Percentiles rank a stretch among this genome's conserved stretches.
phyloP scores from a whole-genome alignment of 1,140 invertebrate genomes.

The Diplogasteroides magnus region DNA sequence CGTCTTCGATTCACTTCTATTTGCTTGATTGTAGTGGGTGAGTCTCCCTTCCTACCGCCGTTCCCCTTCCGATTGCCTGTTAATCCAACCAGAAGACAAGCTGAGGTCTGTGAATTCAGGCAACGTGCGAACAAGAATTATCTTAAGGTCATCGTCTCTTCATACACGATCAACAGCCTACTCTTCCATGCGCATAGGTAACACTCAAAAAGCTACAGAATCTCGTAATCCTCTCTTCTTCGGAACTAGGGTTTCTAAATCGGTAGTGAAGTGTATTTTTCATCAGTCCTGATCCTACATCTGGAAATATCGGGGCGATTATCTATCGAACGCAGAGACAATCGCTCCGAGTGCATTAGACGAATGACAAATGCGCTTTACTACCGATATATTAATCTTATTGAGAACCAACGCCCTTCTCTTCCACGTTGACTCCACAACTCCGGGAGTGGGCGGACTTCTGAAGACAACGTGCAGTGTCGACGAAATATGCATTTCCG shows the following conservation, averaged over 20 bases:
- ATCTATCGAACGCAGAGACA: too few relatives aligned
- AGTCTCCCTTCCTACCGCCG: conserved; percentile 16
- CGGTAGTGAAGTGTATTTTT: neutral
- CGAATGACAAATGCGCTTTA: too few relatives aligned
- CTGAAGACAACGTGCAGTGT: conserved; percentile 28
- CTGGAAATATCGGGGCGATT: conserved; percentile 6
- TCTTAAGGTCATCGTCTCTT: conserved; percentile 13
- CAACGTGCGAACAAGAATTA: neutral
- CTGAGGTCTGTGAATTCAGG: conserved; percentile 11
- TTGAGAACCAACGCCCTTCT: conserved; percentile 29
- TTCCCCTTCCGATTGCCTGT: conserved; percentile 25
- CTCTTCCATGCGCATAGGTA: conserved; percentile 33
- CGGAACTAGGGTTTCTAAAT: too few relatives aligned
- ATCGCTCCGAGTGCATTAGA: too few relatives aligned
- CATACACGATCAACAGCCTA: conserved; percentile 30
- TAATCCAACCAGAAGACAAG: conserved; percentile 22
- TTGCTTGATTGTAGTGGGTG: conserved; percentile 12
- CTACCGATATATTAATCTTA: neutral
- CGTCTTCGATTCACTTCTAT: too few relatives aligned
- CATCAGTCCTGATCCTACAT: neutral
- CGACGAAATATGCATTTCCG: conserved; percentile 34
- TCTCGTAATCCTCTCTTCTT: conserved; percentile 3
- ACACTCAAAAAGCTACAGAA: neutral
- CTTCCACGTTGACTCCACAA: conserved; percentile 30
- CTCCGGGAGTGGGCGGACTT: conserved; percentile 26